Conservation (phyloP, 2,888 invertebrate species). For the Lottia scabra region DNA sequence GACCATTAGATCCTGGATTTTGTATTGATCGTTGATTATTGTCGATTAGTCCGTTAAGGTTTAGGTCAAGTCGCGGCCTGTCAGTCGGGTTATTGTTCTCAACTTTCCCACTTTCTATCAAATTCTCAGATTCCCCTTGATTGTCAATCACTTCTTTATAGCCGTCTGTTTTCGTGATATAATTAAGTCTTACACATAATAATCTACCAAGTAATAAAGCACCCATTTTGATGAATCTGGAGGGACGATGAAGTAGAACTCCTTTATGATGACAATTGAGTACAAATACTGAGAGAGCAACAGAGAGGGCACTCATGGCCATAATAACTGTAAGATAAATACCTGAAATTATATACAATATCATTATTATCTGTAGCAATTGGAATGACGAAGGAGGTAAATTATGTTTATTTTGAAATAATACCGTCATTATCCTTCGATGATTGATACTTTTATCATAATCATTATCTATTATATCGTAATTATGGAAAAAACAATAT, state of each 20-base stretch:
- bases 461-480: too few species aligned
- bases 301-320: slow-evolving; percentile 69
- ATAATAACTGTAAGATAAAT: slow-evolving; percentile 70
- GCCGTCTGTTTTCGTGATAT: slow-evolving; percentile 23
- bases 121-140: slow-evolving; percentile 6
- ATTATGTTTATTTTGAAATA: too few species aligned
- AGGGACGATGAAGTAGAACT: slow-evolving; percentile 54
- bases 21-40: slow-evolving; percentile 8
- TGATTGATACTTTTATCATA: too few species aligned
- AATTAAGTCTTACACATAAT: slow-evolving; percentile 43
- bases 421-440: too few species aligned
- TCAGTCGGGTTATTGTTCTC: slow-evolving; percentile 10
- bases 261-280: slow-evolving; percentile 69
- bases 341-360: slow-evolving; percentile 51
- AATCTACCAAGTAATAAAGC: slow-evolving; percentile 42
- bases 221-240: slow-evolving; percentile 56
- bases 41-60: slow-evolving; percentile 13
- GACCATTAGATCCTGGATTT: slow-evolving; percentile 2
- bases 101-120: background rate
- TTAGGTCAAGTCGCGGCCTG: slow-evolving; percentile 2
- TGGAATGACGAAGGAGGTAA: too few species aligned
- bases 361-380: too few species aligned
- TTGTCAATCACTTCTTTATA: background rate
- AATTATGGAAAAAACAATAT: too few species aligned
- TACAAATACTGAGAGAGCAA: slow-evolving; percentile 69